Conservation (phyloP, 2,797 vertebrate genomes). For the Manis pentadactyla region DNA sequence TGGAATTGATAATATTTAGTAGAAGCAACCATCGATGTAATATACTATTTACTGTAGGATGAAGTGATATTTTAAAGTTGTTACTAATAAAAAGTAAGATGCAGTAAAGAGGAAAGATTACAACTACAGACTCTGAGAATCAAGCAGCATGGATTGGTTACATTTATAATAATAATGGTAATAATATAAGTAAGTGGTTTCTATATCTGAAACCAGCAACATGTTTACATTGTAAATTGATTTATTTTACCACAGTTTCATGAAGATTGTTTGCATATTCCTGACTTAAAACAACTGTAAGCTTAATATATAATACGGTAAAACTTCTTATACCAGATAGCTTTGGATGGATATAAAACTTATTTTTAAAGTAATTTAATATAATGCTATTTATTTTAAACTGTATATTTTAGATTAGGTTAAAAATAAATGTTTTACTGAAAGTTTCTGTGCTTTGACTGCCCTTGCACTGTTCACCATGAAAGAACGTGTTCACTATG, state of each 20-base stretch:
- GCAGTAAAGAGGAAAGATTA: neutral
- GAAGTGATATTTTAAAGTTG: neutral
- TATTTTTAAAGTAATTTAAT: constrained; percentile 5
- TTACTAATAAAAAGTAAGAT: neutral
- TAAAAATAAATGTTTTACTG: constrained; percentile 36
- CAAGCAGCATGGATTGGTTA: neutral
- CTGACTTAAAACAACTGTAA: neutral
- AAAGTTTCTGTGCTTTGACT: too few relatives aligned
- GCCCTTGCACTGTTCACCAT: too few relatives aligned
- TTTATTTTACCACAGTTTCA: neutral
- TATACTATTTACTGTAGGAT: neutral
- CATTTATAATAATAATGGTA: neutral
- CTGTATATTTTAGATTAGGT: constrained; percentile 53
- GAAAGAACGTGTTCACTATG: too few relatives aligned
- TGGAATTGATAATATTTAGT: neutral
- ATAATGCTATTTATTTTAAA: constrained; percentile 4
- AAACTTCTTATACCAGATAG: neutral
- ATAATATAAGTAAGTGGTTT: neutral
- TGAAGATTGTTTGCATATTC: neutral
- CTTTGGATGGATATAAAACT: neutral
- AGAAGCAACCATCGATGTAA: neutral
- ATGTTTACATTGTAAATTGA: neutral
- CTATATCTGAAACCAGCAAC: neutral
- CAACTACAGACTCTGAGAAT: neutral
- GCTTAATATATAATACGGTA: neutral